Base-by-base conservation (phyloP, 2,888 invertebrate species). In the Zelleria hepariella region DNA sequence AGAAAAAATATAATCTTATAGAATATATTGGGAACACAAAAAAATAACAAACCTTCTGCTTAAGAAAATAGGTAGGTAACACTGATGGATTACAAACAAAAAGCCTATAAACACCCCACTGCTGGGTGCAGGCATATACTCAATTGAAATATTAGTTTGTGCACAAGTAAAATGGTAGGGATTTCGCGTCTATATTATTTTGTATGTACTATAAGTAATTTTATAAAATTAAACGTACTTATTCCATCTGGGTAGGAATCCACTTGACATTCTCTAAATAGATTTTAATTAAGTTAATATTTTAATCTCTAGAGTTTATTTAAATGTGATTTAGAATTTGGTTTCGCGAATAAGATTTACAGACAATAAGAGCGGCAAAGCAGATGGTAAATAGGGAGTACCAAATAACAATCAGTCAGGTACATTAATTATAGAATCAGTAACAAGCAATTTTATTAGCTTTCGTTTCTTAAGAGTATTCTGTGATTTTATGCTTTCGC, bases 281-380 rank as follows among this genome's bases (percentile, higher is more conserved):
- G 15, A 42, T 15, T 42, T 42, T 42, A 42, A 15, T 42, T 42
- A 2, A 42, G 32, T 42, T 42, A 42, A 42, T 42, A 42, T 42
- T 42, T 57, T 58, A 58, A 59, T 75, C 66, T 59, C 77, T 82
- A 80, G 63, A 63, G 68, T 75, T 82, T 76, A 78, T 76, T 79
- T 78, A 74, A 79, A 77, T 74, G 83, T 83, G 80, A 86, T 86
- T 86, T 86, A 86, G 86, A 86, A 86, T 87, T 86, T 87, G 82
- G 85, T 86, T 86, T 79, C 80, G 69, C 77, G 71, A 60, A 65
- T 65, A 67, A 75, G 74, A 77, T 73, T 68, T 70, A 63, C 75
- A 67, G 77, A 74, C 79, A 68, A 73, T 62, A 53, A 62, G 56
- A 59, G 55, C 57, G 57, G 55, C 6, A 15, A 42, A 15, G 32